Evolutionary conservation across 2,113 vertebrate species (phyloP).

Genomic region (Regulus satrapa): DNA sequence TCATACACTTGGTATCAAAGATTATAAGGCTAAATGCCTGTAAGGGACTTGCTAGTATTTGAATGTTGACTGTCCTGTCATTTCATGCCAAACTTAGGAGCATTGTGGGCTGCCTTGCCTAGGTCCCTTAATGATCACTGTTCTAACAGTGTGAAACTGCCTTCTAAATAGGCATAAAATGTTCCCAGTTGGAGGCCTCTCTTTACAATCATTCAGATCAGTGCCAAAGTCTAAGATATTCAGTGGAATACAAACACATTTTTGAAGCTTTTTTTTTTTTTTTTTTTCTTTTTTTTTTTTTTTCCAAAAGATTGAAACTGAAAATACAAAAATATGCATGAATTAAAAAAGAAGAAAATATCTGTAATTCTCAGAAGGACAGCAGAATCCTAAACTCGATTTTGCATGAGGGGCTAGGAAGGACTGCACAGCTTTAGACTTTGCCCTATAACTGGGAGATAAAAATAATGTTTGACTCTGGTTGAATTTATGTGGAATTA

Average conservation of each 20-base stretch:
- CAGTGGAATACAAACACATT: background rate
- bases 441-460: background rate
- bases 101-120: background rate
- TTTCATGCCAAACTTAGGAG: background rate
- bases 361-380: background rate
- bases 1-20: constrained; percentile 1
- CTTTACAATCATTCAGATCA: background rate
- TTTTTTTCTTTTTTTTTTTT: background rate
- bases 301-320: background rate
- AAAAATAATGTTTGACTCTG: background rate
- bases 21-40: constrained; percentile 13
- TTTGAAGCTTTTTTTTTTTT: background rate
- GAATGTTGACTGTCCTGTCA: background rate
- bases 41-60: background rate
- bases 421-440: background rate
- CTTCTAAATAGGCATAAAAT: constrained; percentile 8
- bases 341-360: background rate
- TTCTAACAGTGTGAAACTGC: background rate
- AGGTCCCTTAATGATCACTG: background rate
- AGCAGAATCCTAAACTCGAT: background rate
- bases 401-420: background rate
- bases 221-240: background rate
- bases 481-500: background rate
- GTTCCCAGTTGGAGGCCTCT: background rate
- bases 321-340: background rate